phyloP scores from a whole-genome alignment of 2,797 vertebrate species.

The Sternotherus odoratus region DNA sequence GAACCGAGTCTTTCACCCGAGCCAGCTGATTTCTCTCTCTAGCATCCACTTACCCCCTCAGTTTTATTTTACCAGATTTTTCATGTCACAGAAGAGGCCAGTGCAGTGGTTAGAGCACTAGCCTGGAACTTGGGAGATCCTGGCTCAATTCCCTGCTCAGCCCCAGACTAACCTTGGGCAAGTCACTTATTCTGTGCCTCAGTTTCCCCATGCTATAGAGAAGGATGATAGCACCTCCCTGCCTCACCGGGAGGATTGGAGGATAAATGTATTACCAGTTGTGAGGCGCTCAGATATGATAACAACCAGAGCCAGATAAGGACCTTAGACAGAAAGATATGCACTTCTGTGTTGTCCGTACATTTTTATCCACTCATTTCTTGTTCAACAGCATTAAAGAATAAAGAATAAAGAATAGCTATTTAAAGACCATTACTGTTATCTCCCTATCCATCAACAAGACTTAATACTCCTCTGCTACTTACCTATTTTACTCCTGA shows the following conservation, averaged over 20 bases:
- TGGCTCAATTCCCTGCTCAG: neutral
- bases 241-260: neutral
- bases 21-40: neutral
- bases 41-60: neutral
- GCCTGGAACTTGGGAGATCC: neutral
- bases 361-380: neutral
- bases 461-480: neutral
- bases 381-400: neutral
- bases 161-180: neutral
- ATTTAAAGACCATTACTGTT: neutral
- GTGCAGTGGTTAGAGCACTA: neutral
- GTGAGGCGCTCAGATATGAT: neutral
- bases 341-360: neutral
- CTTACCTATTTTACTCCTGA: neutral
- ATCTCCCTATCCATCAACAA: neutral
- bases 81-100: accelerated
- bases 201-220: neutral
- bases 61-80: neutral
- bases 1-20: neutral
- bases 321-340: neutral
- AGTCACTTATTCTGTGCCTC: neutral
- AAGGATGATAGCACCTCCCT: neutral
- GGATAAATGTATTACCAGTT: neutral
- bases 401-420: neutral
- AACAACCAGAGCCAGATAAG: neutral